These are phyloP conservation scores for Acrossocheilus fasciatus DNA, from an alignment of 2,797 vertebrate species.

Conservation along the genomic window DNA sequence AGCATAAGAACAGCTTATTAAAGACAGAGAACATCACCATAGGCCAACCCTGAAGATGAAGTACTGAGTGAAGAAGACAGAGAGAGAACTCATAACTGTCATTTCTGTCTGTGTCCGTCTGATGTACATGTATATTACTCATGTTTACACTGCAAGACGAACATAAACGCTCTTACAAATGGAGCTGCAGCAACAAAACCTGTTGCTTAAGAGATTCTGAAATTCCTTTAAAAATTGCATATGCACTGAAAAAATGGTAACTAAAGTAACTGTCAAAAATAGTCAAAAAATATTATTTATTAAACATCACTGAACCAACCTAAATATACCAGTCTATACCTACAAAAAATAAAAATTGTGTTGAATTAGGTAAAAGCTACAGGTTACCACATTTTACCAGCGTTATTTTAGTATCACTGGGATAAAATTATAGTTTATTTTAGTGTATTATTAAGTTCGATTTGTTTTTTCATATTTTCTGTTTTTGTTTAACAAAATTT, in stretches of 20 bases:
- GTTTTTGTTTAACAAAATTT: neutral
- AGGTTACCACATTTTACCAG: neutral
- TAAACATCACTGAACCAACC: neutral
- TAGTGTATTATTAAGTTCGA: neutral
- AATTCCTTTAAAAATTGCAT: neutral
- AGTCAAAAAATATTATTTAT: neutral
- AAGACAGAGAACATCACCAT: slow-evolving; percentile 47
- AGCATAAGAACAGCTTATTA: slow-evolving; percentile 61
- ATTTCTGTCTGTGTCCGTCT: slow-evolving; percentile 26
- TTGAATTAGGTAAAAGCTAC: neutral
- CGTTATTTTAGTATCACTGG: neutral
- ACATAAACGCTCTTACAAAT: neutral
- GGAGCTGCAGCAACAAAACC: neutral
- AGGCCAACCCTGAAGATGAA: slow-evolving; percentile 32
- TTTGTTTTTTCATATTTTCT: too few species aligned
- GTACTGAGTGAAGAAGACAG: slow-evolving; percentile 32
- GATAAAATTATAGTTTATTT: neutral
- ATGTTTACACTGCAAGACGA: neutral
- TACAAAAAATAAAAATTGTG: neutral
- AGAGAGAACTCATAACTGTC: slow-evolving; percentile 40
- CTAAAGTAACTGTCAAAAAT: neutral
- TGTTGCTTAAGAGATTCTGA: neutral
- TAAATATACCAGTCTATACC: too few species aligned
- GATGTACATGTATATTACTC: neutral
- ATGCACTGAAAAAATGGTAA: neutral